These are phyloP conservation scores for Dilophus febrilis DNA, from an alignment of 2,888 invertebrate species.

Conservation along the genomic window DNA sequence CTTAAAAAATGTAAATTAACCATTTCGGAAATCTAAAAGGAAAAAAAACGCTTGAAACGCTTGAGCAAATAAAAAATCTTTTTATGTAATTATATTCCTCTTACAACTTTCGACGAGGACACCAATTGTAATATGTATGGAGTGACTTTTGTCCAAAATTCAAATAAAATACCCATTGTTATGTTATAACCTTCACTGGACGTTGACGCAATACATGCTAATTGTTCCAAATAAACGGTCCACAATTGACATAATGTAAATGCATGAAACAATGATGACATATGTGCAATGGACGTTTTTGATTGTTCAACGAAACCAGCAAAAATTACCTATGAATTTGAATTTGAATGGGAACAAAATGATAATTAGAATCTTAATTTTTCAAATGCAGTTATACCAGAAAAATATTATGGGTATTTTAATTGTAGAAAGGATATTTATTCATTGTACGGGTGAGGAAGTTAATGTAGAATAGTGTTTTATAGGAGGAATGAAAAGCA, in stretches of 20 bases:
- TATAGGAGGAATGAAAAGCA: too few species aligned
- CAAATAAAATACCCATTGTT: slow-evolving; percentile 70
- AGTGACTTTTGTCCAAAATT: slow-evolving; percentile 98
- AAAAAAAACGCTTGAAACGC: too few species aligned
- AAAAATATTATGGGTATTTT: too few species aligned
- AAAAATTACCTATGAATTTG: slow-evolving; percentile 45
- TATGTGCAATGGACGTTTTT: slow-evolving; percentile 79
- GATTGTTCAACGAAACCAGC: slow-evolving; percentile 93
- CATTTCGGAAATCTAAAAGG: slow-evolving; percentile 78
- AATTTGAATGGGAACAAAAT: slow-evolving; percentile 29
- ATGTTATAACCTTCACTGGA: slow-evolving; percentile 54
- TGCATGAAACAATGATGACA: slow-evolving; percentile 93
- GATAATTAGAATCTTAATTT: not conserved
- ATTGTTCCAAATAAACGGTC: slow-evolving; percentile 94
- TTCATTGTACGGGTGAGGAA: too few species aligned
- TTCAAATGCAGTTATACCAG: too few species aligned
- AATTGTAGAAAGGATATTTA: too few species aligned
- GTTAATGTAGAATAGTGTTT: too few species aligned
- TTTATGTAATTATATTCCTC: slow-evolving; percentile 15
- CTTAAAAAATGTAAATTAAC: slow-evolving; percentile 94
- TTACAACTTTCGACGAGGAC: slow-evolving; percentile 76
- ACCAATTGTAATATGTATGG: slow-evolving; percentile 88
- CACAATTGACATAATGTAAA: slow-evolving; percentile 96
- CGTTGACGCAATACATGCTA: slow-evolving; percentile 47
- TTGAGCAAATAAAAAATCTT: too few species aligned